Evolutionary conservation across 2,797 vertebrate genomes (phyloP).

Genomic region (Borostomias antarcticus): DNA sequence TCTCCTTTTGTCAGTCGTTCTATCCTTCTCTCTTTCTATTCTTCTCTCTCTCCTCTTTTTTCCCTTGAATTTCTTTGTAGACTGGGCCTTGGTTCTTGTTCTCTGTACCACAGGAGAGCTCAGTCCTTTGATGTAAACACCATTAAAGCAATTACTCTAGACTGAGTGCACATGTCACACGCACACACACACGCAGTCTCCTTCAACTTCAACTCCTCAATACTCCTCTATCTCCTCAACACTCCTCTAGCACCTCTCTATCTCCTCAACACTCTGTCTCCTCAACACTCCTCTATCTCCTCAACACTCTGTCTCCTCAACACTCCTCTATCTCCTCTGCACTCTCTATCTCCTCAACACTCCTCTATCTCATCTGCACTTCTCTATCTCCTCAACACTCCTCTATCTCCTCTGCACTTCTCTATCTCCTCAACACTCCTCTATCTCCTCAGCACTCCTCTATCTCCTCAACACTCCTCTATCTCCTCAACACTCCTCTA

Average conservation of each 20-base stretch:
- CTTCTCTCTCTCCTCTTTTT: not conserved
- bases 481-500: too few species aligned
- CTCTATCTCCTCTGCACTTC: too few species aligned
- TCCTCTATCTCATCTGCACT: too few species aligned
- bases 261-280: not conserved
- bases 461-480: too few species aligned
- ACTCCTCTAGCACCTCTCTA: not conserved
- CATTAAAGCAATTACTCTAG: conserved; percentile 31
- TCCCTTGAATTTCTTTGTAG: not conserved
- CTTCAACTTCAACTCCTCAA: conserved; percentile 21
- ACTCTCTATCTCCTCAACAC: not conserved
- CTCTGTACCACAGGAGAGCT: not conserved
- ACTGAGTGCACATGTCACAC: conserved; percentile 39
- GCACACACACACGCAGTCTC: conserved; percentile 31
- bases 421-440: too few species aligned
- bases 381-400: too few species aligned
- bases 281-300: not conserved
- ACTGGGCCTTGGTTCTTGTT: conserved; percentile 1
- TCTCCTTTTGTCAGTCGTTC: not conserved
- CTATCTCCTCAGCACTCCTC: too few species aligned
- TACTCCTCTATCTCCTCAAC: not conserved
- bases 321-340: not conserved
- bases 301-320: not conserved
- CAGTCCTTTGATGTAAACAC: conserved; percentile 37
- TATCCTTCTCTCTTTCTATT: conserved; percentile 8